phyloP scores from a whole-genome alignment of 1,140 invertebrate genomes.

The Scylla paramamosain region DNA sequence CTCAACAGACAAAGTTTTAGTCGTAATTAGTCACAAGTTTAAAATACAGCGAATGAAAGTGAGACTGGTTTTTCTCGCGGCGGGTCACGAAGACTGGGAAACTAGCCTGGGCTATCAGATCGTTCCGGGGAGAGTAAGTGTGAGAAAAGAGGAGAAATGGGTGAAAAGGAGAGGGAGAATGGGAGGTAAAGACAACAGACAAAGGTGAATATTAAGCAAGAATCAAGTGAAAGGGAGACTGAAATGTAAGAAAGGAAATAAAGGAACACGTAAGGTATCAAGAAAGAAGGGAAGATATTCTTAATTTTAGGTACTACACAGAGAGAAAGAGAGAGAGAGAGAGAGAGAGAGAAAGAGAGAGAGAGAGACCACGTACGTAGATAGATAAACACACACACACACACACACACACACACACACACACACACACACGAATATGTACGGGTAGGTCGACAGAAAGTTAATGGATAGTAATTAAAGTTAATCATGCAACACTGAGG shows the following conservation, averaged over 20 bases:
- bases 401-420: slow-evolving; percentile 20
- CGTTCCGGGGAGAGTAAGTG: neutral
- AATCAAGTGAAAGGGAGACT: neutral
- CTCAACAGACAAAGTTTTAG: slow-evolving; percentile 7
- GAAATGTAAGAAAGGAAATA: neutral
- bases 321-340: too few relatives aligned
- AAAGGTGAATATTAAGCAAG: neutral
- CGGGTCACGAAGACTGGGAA: neutral
- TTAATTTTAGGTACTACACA: too few relatives aligned
- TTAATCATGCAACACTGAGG: too few relatives aligned
- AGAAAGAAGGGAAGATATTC: too few relatives aligned
- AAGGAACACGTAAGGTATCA: neutral
- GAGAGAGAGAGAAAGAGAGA: neutral
- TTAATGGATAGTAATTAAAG: too few relatives aligned
- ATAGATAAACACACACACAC: neutral
- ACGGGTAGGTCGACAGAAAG: neutral
- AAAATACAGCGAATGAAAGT: slow-evolving; percentile 6
- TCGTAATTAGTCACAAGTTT: neutral
- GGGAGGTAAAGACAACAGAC: neutral
- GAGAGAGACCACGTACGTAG: neutral
- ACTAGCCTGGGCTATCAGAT: neutral
- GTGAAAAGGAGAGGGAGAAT: neutral
- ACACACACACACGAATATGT: neutral
- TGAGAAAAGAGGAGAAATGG: neutral
- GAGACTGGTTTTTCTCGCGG: slow-evolving; percentile 5